phyloP scores from a whole-genome alignment of 2,113 vertebrate species.

The Gymnobelideus leadbeateri region DNA sequence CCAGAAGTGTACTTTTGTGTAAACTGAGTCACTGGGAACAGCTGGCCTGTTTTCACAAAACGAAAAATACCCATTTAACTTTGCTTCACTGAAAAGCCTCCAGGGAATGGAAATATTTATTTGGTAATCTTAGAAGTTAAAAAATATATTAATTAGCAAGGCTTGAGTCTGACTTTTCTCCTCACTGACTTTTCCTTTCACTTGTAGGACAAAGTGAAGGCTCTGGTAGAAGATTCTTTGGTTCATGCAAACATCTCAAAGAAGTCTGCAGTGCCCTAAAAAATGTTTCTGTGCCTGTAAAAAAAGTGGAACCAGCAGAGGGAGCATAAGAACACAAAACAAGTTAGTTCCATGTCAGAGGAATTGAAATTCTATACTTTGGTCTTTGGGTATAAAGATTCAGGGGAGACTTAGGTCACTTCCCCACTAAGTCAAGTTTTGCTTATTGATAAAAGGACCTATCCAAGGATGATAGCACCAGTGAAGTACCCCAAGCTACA shows the following conservation, averaged over 20 bases:
- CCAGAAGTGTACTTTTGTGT: background rate
- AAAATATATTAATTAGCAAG: conserved; percentile 30
- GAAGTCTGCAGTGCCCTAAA: conserved; percentile 39
- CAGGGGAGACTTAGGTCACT: background rate
- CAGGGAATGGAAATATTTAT: background rate
- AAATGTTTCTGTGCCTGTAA: background rate
- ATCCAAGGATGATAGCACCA: background rate
- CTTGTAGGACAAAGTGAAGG: conserved; percentile 20
- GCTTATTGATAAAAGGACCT: background rate
- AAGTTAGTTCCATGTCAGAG: conserved; percentile 13
- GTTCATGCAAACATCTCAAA: conserved; percentile 54
- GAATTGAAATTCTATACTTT: background rate
- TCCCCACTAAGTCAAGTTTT: background rate
- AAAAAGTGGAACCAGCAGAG: conserved; percentile 68
- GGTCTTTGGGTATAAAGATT: background rate
- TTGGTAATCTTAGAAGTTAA: conserved; percentile 11
- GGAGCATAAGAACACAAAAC: conserved; percentile 66
- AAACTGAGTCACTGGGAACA: background rate
- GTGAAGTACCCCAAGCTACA: background rate
- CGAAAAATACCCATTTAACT: conserved; percentile 1
- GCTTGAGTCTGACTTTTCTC: conserved; percentile 9
- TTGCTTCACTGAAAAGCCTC: background rate
- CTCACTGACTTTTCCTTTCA: background rate
- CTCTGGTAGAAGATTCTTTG: conserved; percentile 20
- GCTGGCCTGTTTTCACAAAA: background rate